Base-by-base conservation (phyloP, 2,113 vertebrate genomes). In the Dromaius novaehollandiae region DNA sequence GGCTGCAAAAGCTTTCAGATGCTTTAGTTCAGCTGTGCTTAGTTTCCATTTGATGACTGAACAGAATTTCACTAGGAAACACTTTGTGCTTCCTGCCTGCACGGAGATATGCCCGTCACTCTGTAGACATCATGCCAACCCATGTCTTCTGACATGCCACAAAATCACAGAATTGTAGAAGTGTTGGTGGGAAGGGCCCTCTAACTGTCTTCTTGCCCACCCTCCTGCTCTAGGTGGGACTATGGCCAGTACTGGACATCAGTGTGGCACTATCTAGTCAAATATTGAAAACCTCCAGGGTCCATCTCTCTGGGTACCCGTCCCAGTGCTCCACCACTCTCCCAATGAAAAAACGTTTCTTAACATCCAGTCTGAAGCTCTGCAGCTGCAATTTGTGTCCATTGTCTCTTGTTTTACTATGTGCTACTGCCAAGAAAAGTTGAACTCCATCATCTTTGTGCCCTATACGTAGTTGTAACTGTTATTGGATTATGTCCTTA, bases 221-320 rank as follows among this genome's bases (percentile, higher is more conserved):
- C 15, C 25, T 46, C 9, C 21, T 30, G 20, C 82, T 58, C 50
- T 58, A 64, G 24, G 15, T 0, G n/a, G 9, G 56, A 30, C 30
- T 71, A 9, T 7, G 42, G 12, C 58, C 50, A 6, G 13, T 4
- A 0, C 0, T 1, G 13, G 24, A n/a, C 11, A 16, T 46, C 44
- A 46, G 44, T 46, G 44, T 14, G 44, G 44, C 44, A 46, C 15
- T 46, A 46, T 46, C 44, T 46, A 46, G 44, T 14, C 44, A 46
- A 46, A 46, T 46, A 13, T 46, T 16, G 12, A 46, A 46, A 46
- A 12, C 44, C 15, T 14, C 44, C 44, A 46, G 15, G 44, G 44
- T 46, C 44, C 44, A 46, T 46, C 11, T 69, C 24, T 38, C 63
- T 65, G 63, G 38, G 40, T 24, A 26, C 36, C 64, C 17, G 65